phyloP scores from a whole-genome alignment of 2,113 vertebrate species.

The Gnathonemus longibarbis region DNA sequence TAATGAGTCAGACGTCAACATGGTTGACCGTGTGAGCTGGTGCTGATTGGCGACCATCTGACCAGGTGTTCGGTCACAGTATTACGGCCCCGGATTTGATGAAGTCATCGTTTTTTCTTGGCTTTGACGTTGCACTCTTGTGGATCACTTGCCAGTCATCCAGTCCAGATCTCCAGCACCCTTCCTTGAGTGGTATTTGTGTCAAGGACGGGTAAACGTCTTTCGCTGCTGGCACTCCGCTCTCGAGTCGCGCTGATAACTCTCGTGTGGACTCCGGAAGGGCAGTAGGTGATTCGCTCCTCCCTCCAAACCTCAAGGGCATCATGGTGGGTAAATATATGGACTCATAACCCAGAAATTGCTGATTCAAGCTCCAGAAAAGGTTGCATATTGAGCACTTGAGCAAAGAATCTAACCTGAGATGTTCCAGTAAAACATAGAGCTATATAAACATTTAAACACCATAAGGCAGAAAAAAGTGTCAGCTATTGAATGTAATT shows the following conservation, averaged over 20 bases:
- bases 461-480: background rate
- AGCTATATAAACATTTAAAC: background rate
- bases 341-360: background rate
- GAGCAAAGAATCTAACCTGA: background rate
- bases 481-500: background rate
- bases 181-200: background rate
- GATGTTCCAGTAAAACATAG: background rate
- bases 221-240: background rate
- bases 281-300: background rate
- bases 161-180: background rate
- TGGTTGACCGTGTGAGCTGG: background rate
- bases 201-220: background rate
- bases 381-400: background rate
- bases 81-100: background rate
- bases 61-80: background rate
- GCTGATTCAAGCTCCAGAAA: background rate
- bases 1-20: background rate
- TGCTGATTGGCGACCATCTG: background rate
- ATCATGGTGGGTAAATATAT: background rate
- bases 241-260: background rate
- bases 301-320: background rate
- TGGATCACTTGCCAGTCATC: background rate
- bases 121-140: background rate
- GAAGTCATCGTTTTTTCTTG: background rate
- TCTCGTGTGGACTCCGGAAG: background rate